phyloP scores from a whole-genome alignment of 2,797 vertebrate species.

The Cuniculus paca region DNA sequence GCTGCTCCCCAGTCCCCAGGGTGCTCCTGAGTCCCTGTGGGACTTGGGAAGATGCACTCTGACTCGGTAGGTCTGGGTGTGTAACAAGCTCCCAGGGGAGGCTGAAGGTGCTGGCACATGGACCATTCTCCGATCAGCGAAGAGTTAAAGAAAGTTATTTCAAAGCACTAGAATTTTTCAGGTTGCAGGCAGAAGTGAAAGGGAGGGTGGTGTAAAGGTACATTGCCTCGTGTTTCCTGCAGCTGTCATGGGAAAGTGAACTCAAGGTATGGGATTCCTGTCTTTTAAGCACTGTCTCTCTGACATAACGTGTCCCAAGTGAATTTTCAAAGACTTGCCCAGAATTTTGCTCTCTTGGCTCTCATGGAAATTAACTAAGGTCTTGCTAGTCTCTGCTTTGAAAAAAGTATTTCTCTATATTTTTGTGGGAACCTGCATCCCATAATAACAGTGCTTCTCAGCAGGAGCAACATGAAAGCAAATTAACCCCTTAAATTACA shows the following conservation, averaged over 20 bases:
- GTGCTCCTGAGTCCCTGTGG: not conserved
- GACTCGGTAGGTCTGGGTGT: not conserved
- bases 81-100: not conserved
- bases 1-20: not conserved
- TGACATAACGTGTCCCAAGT: constrained; percentile 79
- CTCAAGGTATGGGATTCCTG: constrained; percentile 81
- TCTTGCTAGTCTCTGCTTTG: constrained; percentile 62
- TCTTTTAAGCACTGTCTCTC: constrained; percentile 72
- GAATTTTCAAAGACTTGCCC: constrained; percentile 79
- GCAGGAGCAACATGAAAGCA: constrained; percentile 81
- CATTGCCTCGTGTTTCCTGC: constrained; percentile 70
- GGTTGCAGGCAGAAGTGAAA: not conserved
- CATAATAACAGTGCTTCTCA: constrained; percentile 77
- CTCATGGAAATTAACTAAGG: constrained; percentile 80
- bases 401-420: constrained; percentile 73
- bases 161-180: not conserved
- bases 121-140: not conserved
- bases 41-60: not conserved
- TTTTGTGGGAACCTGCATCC: constrained; percentile 83
- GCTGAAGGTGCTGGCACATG: not conserved
- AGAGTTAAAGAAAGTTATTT: constrained; percentile 48
- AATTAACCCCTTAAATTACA: constrained; percentile 85
- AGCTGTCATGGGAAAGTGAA: constrained; percentile 84
- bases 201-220: constrained; percentile 46
- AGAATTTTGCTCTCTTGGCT: constrained; percentile 69